Percentiles rank a stretch among this genome's conserved stretches.
These are phyloP conservation scores for Carassius carassius DNA, from an alignment of 2,113 vertebrate species.

Conservation along the genomic window DNA sequence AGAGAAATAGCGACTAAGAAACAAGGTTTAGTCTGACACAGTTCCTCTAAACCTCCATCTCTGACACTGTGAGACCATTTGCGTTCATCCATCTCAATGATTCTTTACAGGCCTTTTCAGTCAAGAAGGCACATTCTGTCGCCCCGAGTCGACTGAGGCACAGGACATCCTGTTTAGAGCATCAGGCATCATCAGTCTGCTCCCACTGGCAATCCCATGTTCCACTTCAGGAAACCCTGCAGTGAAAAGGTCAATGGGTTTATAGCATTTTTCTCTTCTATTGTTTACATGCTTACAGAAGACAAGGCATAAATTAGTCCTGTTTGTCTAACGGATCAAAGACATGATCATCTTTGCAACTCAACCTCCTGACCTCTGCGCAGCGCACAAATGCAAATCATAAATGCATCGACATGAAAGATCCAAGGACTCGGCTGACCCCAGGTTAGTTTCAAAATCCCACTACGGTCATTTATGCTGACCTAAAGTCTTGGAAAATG, in stretches of 20 bases:
- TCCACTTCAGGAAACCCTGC: neutral
- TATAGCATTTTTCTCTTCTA: neutral
- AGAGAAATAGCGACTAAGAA: slow-evolving; percentile 36
- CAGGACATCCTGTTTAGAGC: slow-evolving; percentile 30
- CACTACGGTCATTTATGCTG: slow-evolving; percentile 26
- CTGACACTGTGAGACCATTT: slow-evolving; percentile 32
- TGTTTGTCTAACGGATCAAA: slow-evolving; percentile 33
- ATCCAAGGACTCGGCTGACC: slow-evolving; percentile 47
- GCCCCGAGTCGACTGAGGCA: neutral
- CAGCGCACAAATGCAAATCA: slow-evolving; percentile 40
- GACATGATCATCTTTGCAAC: slow-evolving; percentile 22
- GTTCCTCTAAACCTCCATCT: slow-evolving; percentile 23
- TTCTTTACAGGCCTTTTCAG: slow-evolving; percentile 21
- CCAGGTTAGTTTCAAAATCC: slow-evolving; percentile 34
- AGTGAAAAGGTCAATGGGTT: slow-evolving; percentile 35
- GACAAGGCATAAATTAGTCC: slow-evolving; percentile 21
- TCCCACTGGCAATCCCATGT: neutral
- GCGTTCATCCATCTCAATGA: slow-evolving; percentile 40
- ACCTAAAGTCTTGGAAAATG: slow-evolving; percentile 45
- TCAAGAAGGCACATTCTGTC: slow-evolving; percentile 22
- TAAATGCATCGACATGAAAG: slow-evolving; percentile 32
- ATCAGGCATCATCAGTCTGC: slow-evolving; percentile 26
- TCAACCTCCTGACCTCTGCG: slow-evolving; percentile 27
- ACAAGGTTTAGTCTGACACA: slow-evolving; percentile 33
- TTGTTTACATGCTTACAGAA: slow-evolving; percentile 7